Percentiles rank a stretch among this genome's conserved stretches.
phyloP scores from a whole-genome alignment of 2,888 invertebrate genomes.

The Cosmopolites sordidus region DNA sequence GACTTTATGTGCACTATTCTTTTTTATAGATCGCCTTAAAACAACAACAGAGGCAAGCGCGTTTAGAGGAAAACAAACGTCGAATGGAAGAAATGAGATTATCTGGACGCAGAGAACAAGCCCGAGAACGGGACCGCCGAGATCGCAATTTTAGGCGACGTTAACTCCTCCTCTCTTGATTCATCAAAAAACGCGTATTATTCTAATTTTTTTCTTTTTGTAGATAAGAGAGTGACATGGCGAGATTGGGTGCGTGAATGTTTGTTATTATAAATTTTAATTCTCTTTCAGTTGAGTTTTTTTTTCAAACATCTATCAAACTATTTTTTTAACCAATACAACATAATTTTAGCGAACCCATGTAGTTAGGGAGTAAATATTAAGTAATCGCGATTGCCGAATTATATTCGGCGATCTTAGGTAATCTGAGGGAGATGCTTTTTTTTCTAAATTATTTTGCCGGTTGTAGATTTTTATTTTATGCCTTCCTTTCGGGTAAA shows the following conservation, averaged over 20 bases:
- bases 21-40: slow-evolving; percentile 75
- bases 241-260: slow-evolving; percentile 11
- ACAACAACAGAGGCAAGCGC: slow-evolving; percentile 79
- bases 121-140: slow-evolving; percentile 39
- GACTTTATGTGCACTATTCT: too few relatives aligned
- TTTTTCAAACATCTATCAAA: too few relatives aligned
- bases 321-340: too few relatives aligned
- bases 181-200: slow-evolving; percentile 14
- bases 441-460: neutral
- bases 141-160: slow-evolving; percentile 39
- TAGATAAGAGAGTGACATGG: slow-evolving; percentile 6
- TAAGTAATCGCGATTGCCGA: too few relatives aligned
- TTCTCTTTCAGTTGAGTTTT: too few relatives aligned
- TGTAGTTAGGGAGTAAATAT: too few relatives aligned
- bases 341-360: too few relatives aligned
- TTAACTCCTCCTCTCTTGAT: slow-evolving; percentile 25
- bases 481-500: neutral
- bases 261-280: neutral
- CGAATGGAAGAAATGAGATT: slow-evolving; percentile 61
- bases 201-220: slow-evolving; percentile 15
- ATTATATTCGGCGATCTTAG: too few relatives aligned
- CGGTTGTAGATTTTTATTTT: neutral
- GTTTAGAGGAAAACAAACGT: slow-evolving; percentile 82
- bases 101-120: slow-evolving; percentile 10
- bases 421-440: too few relatives aligned